Base-by-base conservation (phyloP, 64 coral and sea anemone species). In the Actinia equina region DNA sequence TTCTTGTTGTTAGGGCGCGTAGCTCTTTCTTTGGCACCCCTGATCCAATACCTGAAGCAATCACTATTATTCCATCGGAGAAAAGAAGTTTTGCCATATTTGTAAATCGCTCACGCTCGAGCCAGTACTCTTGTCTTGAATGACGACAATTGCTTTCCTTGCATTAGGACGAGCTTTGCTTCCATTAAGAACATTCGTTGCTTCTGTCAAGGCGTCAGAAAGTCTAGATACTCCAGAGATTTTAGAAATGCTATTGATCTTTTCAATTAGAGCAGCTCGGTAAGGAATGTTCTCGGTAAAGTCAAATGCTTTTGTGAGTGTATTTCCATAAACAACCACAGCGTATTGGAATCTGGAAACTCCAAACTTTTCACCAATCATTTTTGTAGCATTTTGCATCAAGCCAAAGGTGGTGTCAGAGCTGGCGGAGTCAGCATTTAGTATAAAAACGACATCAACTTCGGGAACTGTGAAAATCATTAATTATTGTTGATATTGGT, bases 381-480 rank as follows among this genome's bases (percentile, higher is more conserved):
- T 87, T 30, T 87, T 60, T 6, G 86, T 44, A 8, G 84, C 57
- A 18, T 51, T 43, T 44, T 83, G 86, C 90, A 92, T 92, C 22
- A 92, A 59, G n/a, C 5, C 20, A 42, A 82, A 87, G 43, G 90
- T 82, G n/a, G 69, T 41, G 27, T 10, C 54, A 18, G 85, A 27
- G 14, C 26, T 81, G 56, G 46, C 22, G 2, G 90, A 91, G 7
- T 63, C 59, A 1, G 90, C 76, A 67, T 83, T 92, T 12, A 92
- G 77, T 30, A 80, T 85, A 83, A 92, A 92, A 17, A 80, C 86
- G 16, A 92, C 77, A 60, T 92, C 90, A 49, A 92, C 84, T 45
- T 87, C 44, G 18, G 90, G 85, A 65, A 92, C 58, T 85, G n/a
- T n/a, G 45, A 8, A 52, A 82, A 44, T 22, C 37, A 20, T 6